Evolutionary conservation across 2,888 invertebrate genomes (phyloP), one percentile per base, ranked within the genome.

Genomic region (Ophonus ardosiacus): DNA sequence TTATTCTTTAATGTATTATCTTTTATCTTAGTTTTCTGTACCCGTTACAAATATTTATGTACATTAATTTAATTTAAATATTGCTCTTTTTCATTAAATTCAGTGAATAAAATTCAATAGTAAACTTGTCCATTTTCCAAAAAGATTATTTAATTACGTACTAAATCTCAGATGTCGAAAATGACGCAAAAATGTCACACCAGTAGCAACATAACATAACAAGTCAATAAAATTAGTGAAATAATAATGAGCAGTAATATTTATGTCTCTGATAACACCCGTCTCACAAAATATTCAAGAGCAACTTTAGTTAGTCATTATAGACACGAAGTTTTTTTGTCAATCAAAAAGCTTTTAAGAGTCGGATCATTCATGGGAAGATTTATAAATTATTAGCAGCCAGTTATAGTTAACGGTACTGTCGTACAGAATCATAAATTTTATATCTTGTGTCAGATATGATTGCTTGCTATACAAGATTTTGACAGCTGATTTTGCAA

Each of bases 331-430:
- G 51, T 74, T 76, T 78, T 78, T 78, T 78, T 56, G 78, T 78
- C 78, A 78, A 78, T 78, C 78, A 78, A 78, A 78, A 78, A 78
- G 78, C 78, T 78, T 78, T 78, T 78, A 78, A 78, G 78, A 74
- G 43, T 74, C 43, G 18, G 71, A 74, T 74, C 71, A 74, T 43
- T 74, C 71, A 74, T 74, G 68, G 68, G 68, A 68, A 68, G 68
- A 68, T 38, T 68, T 68, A 68, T 68, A 68, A 68, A 68, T 68
- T 68, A 68, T 68, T 21, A 68, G 68, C 31, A 24, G 63, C 8
- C 21, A 63, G 24, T 24, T 63, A 63, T 15, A 31, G 38, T 38
- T 17, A 17, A 68, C 31, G n/a, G 68, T 68, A 31, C 68, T 38
- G 63, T n/a, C 31, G 24, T 68, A 7, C 68, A 68, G 63, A 63